Evolutionary conservation across 1,140 invertebrate genomes (phyloP), one percentile per base, ranked within the genome.

Genomic region (Scaptomyza pallida): DNA sequence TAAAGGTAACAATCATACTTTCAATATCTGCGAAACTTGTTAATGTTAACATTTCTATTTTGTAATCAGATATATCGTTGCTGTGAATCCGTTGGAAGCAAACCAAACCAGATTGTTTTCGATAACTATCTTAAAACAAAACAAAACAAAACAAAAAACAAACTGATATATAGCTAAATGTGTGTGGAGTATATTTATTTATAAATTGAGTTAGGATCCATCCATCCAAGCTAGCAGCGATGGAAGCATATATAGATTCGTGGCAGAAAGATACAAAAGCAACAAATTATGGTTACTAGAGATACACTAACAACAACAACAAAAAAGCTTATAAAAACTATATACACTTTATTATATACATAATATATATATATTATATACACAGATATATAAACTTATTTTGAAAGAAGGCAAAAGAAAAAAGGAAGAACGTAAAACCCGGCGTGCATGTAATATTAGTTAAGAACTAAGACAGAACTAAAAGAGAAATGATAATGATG

Each of bases 211-310:
- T 75, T 55, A 69, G 45, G 37, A 55, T 71, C 60, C 17, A 23
- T 41, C 63, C 72, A 78, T 60, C 62, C 69, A 59, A 62, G 59
- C 70, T 68, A 74, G 57, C 63, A 16, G 44, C n/a, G 19, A 21
- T 21, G 48, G 23, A 30, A 13, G n/a, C 9, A 30, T 33, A 21
- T 21, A 21, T 21, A 21, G 6, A 30, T 21, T 19, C 48, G 60
- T 45, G 48, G 33, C 45, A 30, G 26, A 44, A 45, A 37, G 23
- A 4, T 26, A 26, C 6, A 21, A 68, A 62, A 63, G 76, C 67
- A 70, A 90, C 77, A 90, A 89, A 90, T 89, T 89, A 89, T 90
- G 89, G 89, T 90, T 90, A 89, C 83, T 90, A 71, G 68, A 33
- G 67, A 64, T 65, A 90, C 69, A 67, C 55, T 54, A 56, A 72